A percentile compares a stretch with the other conserved stretches of the same genome.
phyloP scores from a whole-genome alignment of 2,888 invertebrate species.

The Timema cristinae region DNA sequence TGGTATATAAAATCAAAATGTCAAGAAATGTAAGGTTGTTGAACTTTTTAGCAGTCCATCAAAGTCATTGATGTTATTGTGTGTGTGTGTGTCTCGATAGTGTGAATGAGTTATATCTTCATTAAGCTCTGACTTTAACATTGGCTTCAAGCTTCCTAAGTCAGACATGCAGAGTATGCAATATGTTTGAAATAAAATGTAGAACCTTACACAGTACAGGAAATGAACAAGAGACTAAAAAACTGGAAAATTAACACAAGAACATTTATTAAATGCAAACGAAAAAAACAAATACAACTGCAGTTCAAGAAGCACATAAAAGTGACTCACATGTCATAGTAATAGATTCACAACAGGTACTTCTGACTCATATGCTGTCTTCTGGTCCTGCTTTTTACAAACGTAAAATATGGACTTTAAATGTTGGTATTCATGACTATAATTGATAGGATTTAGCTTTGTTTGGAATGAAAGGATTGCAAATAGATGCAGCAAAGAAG shows the following conservation, averaged over 20 bases:
- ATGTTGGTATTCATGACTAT: not conserved
- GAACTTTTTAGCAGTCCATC: no score
- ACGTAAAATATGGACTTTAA: not conserved
- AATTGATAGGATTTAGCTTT: not conserved
- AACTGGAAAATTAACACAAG: not conserved
- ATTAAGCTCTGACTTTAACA: not conserved
- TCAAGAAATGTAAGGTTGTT: no score
- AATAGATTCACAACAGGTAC: not conserved
- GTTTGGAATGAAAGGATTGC: slow-evolving; percentile 1
- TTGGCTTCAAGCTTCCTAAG: not conserved
- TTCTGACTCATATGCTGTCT: not conserved
- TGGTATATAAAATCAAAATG: no score
- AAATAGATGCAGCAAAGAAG: not conserved
- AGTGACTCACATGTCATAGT: not conserved
- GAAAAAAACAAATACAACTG: no score
- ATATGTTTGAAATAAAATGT: not conserved
- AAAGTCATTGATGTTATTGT: no score
- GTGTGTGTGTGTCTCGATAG: no score
- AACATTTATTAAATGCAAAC: not conserved
- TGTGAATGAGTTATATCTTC: no score
- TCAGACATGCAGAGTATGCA: not conserved
- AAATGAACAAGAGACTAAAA: not conserved
- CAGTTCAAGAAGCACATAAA: no score
- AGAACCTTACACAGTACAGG: not conserved
- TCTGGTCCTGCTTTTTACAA: not conserved